Percentiles rank a stretch among this genome's conserved stretches.
phyloP scores from a whole-genome alignment of 2,888 invertebrate genomes.

The Cephus nigrinus region DNA sequence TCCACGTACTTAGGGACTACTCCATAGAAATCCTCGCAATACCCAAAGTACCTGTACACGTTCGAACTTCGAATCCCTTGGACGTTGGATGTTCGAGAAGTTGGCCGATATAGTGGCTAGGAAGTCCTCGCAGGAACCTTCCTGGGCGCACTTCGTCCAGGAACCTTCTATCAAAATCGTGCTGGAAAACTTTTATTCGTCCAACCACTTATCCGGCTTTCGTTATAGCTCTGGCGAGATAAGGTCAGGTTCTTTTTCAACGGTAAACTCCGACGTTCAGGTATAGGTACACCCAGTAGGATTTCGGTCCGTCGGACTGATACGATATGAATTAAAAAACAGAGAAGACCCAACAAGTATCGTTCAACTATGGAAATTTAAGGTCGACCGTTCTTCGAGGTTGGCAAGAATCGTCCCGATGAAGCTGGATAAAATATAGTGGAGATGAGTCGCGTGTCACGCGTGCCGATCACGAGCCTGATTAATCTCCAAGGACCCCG shows the following conservation, averaged over 20 bases:
- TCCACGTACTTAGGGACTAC: background rate
- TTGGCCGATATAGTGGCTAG: constrained; percentile 4
- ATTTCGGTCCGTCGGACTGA: background rate
- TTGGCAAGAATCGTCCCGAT: background rate
- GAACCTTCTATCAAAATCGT: background rate
- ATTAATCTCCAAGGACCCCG: background rate
- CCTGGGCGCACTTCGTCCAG: background rate
- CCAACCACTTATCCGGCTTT: constrained; percentile 33
- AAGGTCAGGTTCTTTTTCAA: constrained; percentile 41
- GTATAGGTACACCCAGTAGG: background rate
- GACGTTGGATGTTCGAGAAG: constrained; percentile 30
- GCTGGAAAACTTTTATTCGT: background rate
- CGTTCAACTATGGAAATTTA: background rate
- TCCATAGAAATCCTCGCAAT: constrained; percentile 40
- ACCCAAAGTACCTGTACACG: constrained; percentile 22
- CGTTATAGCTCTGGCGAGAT: constrained; percentile 36
- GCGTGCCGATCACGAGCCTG: background rate
- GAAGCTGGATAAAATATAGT: background rate
- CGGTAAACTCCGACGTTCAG: background rate
- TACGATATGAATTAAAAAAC: background rate
- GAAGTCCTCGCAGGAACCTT: constrained; percentile 21
- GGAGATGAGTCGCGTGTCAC: background rate
- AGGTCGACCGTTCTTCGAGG: background rate
- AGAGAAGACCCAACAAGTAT: background rate
- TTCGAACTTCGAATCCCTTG: constrained; percentile 46